Conservation (phyloP, 2,888 invertebrate species). For the Conchocele bisecta region DNA sequence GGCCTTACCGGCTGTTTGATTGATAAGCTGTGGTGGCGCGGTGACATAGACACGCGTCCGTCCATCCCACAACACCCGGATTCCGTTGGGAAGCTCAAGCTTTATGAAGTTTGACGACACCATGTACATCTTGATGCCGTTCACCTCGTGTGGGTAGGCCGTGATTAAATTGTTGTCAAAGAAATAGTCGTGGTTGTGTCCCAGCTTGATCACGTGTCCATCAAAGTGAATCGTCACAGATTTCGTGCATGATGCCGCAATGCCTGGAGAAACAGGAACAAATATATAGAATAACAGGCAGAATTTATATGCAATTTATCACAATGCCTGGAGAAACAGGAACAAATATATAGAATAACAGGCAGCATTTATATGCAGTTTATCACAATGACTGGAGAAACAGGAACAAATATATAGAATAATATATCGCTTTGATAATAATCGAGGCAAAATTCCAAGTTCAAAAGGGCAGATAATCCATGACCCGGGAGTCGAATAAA, state of each 20-base stretch:
- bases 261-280: not conserved
- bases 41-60: conserved; percentile 74
- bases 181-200: conserved; percentile 86
- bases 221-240: conserved; percentile 82
- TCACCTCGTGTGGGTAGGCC: conserved; percentile 60
- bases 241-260: conserved; percentile 90
- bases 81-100: conserved; percentile 88
- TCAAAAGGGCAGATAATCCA: too few species aligned
- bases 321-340: too few species aligned
- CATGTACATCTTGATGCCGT: conserved; percentile 87
- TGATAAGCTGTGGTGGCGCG: conserved; percentile 69
- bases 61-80: conserved; percentile 76
- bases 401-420: too few species aligned
- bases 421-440: too few species aligned
- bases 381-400: too few species aligned
- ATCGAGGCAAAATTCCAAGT: too few species aligned
- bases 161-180: conserved; percentile 66
- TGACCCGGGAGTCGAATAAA: too few species aligned
- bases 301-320: too few species aligned
- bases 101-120: conserved; percentile 90
- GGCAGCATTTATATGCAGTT: too few species aligned
- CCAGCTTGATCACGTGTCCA: conserved; percentile 86
- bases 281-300: conserved; percentile 29
- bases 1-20: conserved; percentile 67
- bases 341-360: too few species aligned